Evolutionary conservation across 2,113 vertebrate species (phyloP).

Genomic region (Clupea harengus): DNA sequence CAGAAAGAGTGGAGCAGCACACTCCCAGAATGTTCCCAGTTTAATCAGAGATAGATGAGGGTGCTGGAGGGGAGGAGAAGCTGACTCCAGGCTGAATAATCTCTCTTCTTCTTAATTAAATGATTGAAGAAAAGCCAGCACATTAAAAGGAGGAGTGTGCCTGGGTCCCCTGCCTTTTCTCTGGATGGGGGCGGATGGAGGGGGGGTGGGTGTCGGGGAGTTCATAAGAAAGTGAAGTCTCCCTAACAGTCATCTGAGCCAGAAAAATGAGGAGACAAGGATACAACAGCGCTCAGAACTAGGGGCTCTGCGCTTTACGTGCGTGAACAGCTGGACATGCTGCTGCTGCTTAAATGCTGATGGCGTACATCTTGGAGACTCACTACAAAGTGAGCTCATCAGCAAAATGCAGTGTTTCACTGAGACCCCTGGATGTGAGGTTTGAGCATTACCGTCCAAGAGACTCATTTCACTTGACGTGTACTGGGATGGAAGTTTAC

Average conservation of each 20-base stretch:
- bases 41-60: slow-evolving; percentile 58
- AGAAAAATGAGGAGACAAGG: slow-evolving; percentile 36
- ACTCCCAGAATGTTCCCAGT: slow-evolving; percentile 50
- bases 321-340: neutral
- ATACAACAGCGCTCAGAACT: slow-evolving; percentile 34
- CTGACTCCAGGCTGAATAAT: slow-evolving; percentile 55
- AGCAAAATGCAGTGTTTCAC: neutral
- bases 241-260: slow-evolving; percentile 39
- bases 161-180: slow-evolving; percentile 52
- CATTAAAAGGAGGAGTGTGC: slow-evolving; percentile 49
- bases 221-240: slow-evolving; percentile 52
- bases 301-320: neutral
- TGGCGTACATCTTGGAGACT: neutral
- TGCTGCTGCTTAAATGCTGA: neutral
- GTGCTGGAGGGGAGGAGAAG: slow-evolving; percentile 47
- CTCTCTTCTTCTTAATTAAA: slow-evolving; percentile 59
- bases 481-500: neutral
- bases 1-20: no score
- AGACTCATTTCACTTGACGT: neutral
- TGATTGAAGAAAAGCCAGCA: slow-evolving; percentile 60
- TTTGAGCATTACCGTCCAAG: neutral
- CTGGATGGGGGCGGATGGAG: neutral
- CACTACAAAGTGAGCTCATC: slow-evolving; percentile 2
- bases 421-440: neutral
- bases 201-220: slow-evolving; percentile 26